A percentile compares a stretch with the other conserved stretches of the same genome.
phyloP scores from a whole-genome alignment of 2,888 invertebrate species.

The Xiphydria camelus region DNA sequence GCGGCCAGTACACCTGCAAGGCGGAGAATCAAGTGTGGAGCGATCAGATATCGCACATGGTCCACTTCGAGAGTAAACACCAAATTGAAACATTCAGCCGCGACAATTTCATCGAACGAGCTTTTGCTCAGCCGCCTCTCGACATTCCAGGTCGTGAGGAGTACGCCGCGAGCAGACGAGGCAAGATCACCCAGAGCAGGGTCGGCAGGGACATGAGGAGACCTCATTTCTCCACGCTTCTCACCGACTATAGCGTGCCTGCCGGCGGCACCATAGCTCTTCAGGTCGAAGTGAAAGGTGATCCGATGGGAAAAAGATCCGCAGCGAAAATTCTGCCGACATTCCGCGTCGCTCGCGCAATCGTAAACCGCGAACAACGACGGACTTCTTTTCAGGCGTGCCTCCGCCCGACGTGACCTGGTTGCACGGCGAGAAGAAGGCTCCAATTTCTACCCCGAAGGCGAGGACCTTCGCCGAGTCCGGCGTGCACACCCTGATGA shows the following conservation, averaged over 20 bases:
- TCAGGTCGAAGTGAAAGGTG: slow-evolving; percentile 78
- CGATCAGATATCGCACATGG: slow-evolving; percentile 74
- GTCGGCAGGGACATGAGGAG: slow-evolving; percentile 59
- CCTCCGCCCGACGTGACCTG: slow-evolving; percentile 73
- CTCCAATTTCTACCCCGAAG: slow-evolving; percentile 63
- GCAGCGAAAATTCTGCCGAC: too few relatives aligned
- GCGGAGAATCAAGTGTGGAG: slow-evolving; percentile 73
- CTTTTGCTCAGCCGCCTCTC: slow-evolving; percentile 1
- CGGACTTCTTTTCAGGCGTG: slow-evolving; percentile 50
- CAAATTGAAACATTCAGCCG: too few relatives aligned
- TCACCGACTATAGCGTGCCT: slow-evolving; percentile 74
- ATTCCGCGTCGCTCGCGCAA: too few relatives aligned
- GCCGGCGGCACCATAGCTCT: slow-evolving; percentile 80
- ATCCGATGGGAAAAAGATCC: too few relatives aligned
- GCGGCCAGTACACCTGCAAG: slow-evolving; percentile 75
- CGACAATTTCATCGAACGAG: too few relatives aligned
- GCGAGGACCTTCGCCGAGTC: slow-evolving; percentile 71
- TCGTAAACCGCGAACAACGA: too few relatives aligned
- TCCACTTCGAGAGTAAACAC: slow-evolving; percentile 69
- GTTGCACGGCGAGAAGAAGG: slow-evolving; percentile 65
- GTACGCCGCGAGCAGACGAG: slow-evolving; percentile 22
- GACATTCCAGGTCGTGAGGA: slow-evolving; percentile 23
- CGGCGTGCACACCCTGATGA: slow-evolving; percentile 74
- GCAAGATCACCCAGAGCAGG: slow-evolving; percentile 17
- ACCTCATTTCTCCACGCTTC: slow-evolving; percentile 70